phyloP scores from a whole-genome alignment of 2,797 vertebrate genomes.

The Liasis olivaceus region DNA sequence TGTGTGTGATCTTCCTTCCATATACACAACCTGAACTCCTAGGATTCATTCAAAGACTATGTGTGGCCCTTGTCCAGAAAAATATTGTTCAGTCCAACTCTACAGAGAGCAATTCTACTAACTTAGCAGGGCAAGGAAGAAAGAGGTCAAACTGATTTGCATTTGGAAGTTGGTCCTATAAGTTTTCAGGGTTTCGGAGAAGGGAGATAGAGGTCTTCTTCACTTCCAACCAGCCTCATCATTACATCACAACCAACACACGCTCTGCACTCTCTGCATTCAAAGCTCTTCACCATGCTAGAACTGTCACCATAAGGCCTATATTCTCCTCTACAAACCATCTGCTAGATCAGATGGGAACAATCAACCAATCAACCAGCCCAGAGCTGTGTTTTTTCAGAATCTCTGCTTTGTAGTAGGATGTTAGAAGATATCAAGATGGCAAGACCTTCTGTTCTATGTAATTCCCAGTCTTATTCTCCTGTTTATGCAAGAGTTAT shows the following conservation, averaged over 20 bases:
- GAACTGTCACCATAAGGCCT: too few relatives aligned
- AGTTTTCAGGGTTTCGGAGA: background rate
- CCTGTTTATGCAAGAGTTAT: background rate
- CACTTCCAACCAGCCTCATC: background rate
- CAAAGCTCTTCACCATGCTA: background rate
- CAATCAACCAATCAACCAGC: background rate
- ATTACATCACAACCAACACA: background rate
- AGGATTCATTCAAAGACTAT: background rate
- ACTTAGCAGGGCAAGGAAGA: background rate
- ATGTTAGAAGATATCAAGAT: background rate
- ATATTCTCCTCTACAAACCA: background rate
- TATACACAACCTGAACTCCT: background rate
- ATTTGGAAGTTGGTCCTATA: background rate
- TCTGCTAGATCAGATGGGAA: background rate
- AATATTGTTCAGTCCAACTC: background rate
- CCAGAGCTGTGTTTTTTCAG: rapidly evolving
- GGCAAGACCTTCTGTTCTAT: background rate
- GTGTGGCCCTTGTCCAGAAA: background rate
- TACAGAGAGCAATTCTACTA: too few relatives aligned
- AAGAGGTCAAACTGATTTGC: background rate
- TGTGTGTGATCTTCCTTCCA: background rate
- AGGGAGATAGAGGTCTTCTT: background rate
- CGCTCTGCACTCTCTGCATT: too few relatives aligned
- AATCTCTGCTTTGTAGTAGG: rapidly evolving
- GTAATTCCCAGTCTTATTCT: background rate